A percentile compares a stretch with the other conserved stretches of the same genome.
Evolutionary conservation across 2,797 vertebrate species (phyloP).

Genomic region (Hypotaenidia philippensis): DNA sequence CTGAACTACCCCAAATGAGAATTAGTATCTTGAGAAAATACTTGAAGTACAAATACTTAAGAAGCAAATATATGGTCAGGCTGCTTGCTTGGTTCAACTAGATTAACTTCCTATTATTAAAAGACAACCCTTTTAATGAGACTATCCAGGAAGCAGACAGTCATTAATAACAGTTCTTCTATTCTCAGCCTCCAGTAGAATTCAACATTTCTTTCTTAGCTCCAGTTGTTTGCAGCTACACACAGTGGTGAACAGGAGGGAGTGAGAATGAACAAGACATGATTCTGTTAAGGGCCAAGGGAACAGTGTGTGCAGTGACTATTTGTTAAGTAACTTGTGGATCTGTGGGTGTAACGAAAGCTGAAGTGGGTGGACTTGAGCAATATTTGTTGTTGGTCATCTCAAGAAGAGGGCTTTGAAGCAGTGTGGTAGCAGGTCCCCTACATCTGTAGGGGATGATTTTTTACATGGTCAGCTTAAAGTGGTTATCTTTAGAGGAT

Average conservation of each 20-base stretch:
- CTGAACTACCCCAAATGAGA: background rate
- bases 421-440: background rate
- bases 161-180: background rate
- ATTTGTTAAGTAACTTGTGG: background rate
- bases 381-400: background rate
- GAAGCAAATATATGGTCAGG: accelerated
- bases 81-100: background rate
- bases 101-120: background rate
- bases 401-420: background rate
- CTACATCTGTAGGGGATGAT: background rate
- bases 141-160: background rate
- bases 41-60: background rate
- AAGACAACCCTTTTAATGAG: background rate
- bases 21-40: background rate
- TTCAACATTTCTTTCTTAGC: background rate
- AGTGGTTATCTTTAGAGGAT: background rate
- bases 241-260: background rate
- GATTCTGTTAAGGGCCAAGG: background rate
- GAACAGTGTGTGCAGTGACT: background rate
- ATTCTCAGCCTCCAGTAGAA: background rate
- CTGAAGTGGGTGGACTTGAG: background rate
- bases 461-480: background rate
- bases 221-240: background rate
- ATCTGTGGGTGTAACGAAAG: background rate
- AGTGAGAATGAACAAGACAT: background rate